These are phyloP conservation scores for Hipposideros armiger DNA, from an alignment of 2,113 vertebrate genomes.

Conservation along the genomic window DNA sequence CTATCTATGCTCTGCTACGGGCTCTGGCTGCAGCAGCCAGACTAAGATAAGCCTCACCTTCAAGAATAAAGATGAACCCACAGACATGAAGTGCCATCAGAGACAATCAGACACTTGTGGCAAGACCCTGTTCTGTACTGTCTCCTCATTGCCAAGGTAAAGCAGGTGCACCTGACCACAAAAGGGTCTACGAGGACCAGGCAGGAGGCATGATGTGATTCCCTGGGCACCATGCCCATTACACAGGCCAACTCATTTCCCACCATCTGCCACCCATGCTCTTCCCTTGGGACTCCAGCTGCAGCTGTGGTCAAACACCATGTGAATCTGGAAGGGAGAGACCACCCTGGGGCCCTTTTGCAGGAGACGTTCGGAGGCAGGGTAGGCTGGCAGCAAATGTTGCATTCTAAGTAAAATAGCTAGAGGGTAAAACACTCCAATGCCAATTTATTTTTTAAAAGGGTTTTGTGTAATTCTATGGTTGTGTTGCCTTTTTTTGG, in stretches of 20 bases:
- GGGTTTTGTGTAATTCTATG: slow-evolving; percentile 90
- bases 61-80: slow-evolving; percentile 50
- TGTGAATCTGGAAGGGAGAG: slow-evolving; percentile 61
- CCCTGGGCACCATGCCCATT: neutral
- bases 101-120: neutral
- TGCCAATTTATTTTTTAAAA: slow-evolving; percentile 91
- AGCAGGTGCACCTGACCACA: neutral
- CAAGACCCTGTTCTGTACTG: neutral
- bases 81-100: neutral
- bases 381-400: slow-evolving; percentile 61
- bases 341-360: neutral
- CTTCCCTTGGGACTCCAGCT: slow-evolving; percentile 62
- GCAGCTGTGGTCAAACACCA: slow-evolving; percentile 60
- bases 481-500: slow-evolving; percentile 84
- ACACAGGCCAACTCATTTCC: neutral
- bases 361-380: slow-evolving; percentile 69
- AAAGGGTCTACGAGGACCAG: neutral
- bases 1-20: neutral
- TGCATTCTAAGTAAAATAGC: slow-evolving; percentile 86
- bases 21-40: neutral
- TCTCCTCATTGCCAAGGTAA: neutral
- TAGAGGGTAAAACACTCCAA: slow-evolving; percentile 89
- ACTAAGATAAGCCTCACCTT: slow-evolving; percentile 1
- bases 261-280: slow-evolving; percentile 59
- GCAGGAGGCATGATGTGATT: neutral